These are phyloP conservation scores for Serilophus lunatus DNA, from an alignment of 2,113 vertebrate species.

Conservation along the genomic window DNA sequence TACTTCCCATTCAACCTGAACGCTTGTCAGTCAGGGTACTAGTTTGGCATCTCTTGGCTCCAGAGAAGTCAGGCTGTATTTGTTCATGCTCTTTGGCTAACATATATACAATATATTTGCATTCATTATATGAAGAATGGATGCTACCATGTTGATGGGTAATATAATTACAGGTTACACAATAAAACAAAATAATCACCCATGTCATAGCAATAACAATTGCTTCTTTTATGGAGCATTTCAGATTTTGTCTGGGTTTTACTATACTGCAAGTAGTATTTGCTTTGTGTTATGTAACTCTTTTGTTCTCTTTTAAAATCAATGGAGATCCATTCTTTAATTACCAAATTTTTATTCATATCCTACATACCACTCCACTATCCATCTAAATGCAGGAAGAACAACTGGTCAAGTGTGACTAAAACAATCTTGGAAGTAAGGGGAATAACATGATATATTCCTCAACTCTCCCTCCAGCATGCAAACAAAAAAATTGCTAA, in stretches of 20 bases:
- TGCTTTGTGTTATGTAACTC: constrained; percentile 39
- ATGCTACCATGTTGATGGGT: neutral
- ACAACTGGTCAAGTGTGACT: neutral
- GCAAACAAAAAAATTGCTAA: constrained; percentile 37
- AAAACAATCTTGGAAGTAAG: constrained; percentile 24
- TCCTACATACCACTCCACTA: neutral
- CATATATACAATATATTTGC: neutral
- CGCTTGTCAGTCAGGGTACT: neutral
- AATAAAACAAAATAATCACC: neutral
- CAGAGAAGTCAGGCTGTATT: neutral
- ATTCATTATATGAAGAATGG: neutral
- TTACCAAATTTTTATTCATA: neutral
- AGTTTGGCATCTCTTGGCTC: neutral
- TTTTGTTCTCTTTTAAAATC: constrained; percentile 14
- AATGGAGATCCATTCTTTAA: neutral
- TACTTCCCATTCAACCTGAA: neutral
- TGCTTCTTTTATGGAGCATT: constrained; percentile 1
- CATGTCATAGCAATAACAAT: neutral
- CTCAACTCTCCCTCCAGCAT: neutral
- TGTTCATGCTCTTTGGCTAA: neutral
- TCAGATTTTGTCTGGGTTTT: constrained; percentile 20
- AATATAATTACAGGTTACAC: constrained; percentile 13
- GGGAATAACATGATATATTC: neutral
- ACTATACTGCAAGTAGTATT: constrained; percentile 32
- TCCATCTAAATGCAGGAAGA: constrained; percentile 1